Base-by-base conservation (phyloP, 2,113 vertebrate species). In the Barbus barbus region DNA sequence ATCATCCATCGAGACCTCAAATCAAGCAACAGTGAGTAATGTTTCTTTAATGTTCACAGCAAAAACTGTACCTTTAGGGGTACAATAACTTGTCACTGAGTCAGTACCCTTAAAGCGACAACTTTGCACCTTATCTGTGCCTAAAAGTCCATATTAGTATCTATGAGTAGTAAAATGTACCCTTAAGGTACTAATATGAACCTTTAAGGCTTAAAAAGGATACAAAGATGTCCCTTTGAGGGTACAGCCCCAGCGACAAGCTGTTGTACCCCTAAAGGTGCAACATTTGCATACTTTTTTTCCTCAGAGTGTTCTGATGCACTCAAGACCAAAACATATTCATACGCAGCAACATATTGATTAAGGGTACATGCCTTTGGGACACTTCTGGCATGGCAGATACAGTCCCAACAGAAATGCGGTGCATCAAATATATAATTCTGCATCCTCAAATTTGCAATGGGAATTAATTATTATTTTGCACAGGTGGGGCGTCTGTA, bases 1-100 rank as follows among this genome's bases (percentile, higher is more conserved):
- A 41, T 41, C 38, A 41, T 41, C 38, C 38, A 41, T 41, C 38
- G 38, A 41, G 38, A 41, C 38, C 38, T 41, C 96, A 48, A 97
- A 91, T 97, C 97, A 93, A 97, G 95, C 93, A 97, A 98, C 87
- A 96, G 96, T 98, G 93, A 97, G 97, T 96, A 0, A 88, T 24
- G 6, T 3, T 80, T 80, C 14, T 7, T 48, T 60, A 26, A 44
- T 22, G 0, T 77, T 75, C 38, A 14, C 46, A 48, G 56, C 9
- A 58, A n/a, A 58, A 58, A n/a, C n/a, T 9, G 1, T n/a, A 58
- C 18, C 22, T 58, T 58, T n/a, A 22, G 7, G 56, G 20, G 22
- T 58, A 58, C 56, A 58, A 14, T 4, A 48, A 48, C 61, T 31
- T 31, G 6, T 65, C 26, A 65, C 16, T 31, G 61, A 14, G 33